Conservation (phyloP, 2,797 vertebrate genomes). For the Paedocypris micromegethes region DNA sequence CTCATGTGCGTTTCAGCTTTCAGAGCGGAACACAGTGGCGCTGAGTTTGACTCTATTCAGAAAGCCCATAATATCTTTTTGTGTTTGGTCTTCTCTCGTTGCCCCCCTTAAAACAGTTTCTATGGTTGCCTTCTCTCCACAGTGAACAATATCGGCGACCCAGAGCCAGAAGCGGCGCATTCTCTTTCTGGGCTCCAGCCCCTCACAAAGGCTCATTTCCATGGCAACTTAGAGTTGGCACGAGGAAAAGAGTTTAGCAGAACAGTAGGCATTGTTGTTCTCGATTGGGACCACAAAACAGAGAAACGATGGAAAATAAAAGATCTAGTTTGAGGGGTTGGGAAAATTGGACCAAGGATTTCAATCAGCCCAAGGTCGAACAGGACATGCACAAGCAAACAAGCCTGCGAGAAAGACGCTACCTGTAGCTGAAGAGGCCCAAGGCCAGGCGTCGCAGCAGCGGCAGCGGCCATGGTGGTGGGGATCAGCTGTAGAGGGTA, state of each 20-base stretch:
- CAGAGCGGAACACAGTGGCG: slow-evolving; percentile 19
- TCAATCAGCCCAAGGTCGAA: slow-evolving; percentile 21
- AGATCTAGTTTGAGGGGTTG: slow-evolving; percentile 41
- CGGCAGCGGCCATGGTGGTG: slow-evolving; percentile 94
- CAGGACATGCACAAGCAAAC: slow-evolving; percentile 24
- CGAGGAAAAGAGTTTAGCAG: slow-evolving; percentile 41
- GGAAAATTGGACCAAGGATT: slow-evolving; percentile 25
- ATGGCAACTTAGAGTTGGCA: slow-evolving; percentile 50
- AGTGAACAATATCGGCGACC: slow-evolving; percentile 46
- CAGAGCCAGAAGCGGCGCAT: slow-evolving; percentile 48
- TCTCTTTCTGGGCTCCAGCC: slow-evolving; percentile 40
- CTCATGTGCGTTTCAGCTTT: slow-evolving; percentile 20
- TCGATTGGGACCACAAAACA: slow-evolving; percentile 38
- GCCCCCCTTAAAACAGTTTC: slow-evolving; percentile 45
- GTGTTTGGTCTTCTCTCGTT: slow-evolving; percentile 45
- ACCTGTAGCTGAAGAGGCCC: slow-evolving; percentile 97
- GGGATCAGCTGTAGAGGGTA: slow-evolving; percentile 99
- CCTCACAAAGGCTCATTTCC: slow-evolving; percentile 47
- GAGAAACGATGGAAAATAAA: slow-evolving; percentile 28
- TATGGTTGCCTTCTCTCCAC: slow-evolving; percentile 45
- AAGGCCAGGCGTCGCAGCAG: slow-evolving; percentile 86
- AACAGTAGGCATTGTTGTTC: slow-evolving; percentile 48
- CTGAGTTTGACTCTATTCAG: slow-evolving; percentile 39
- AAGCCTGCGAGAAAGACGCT: slow-evolving; percentile 52
- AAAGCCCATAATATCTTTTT: slow-evolving; percentile 31